Evolutionary conservation across 2,888 invertebrate species (phyloP).

Genomic region (Rhagophthalmus giganteus): DNA sequence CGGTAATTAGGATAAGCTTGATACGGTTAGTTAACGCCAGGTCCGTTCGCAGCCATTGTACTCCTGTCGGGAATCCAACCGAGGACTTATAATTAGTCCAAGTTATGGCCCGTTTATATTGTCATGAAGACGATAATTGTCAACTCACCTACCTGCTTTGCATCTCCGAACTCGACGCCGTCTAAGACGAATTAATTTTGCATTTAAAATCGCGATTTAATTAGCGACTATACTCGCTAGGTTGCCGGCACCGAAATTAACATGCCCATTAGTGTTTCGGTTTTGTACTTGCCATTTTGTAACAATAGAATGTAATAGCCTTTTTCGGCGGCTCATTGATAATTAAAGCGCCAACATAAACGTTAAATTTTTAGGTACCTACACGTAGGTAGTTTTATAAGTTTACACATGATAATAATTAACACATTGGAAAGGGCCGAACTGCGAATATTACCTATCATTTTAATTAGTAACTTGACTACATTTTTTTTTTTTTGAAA

Average conservation of each 20-base stretch:
- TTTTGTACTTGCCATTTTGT: not conserved
- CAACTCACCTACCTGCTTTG: slow-evolving; percentile 46
- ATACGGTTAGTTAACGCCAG: slow-evolving; percentile 50
- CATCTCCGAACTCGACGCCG: slow-evolving; percentile 42
- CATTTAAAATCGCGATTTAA: slow-evolving; percentile 26
- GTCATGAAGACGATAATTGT: slow-evolving; percentile 53
- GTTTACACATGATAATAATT: no score
- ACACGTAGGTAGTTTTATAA: no score
- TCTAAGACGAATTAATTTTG: slow-evolving; percentile 27
- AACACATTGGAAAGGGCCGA: no score
- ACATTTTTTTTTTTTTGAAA: no score
- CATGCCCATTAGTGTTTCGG: slow-evolving; percentile 4
- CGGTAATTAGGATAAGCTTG: slow-evolving; percentile 56
- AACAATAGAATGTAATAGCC: no score
- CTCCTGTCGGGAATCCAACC: slow-evolving; percentile 41
- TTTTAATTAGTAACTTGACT: no score
- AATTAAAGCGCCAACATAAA: no score
- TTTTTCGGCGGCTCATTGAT: no score
- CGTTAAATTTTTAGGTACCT: no score
- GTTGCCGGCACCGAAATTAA: slow-evolving; percentile 6
- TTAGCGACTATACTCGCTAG: slow-evolving; percentile 10
- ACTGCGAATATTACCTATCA: no score
- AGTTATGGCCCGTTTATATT: slow-evolving; percentile 53
- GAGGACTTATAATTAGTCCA: slow-evolving; percentile 50
- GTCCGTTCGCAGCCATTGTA: slow-evolving; percentile 38